Conservation (phyloP, 2,888 invertebrate genomes). For the Aspidiotus rigidus region DNA sequence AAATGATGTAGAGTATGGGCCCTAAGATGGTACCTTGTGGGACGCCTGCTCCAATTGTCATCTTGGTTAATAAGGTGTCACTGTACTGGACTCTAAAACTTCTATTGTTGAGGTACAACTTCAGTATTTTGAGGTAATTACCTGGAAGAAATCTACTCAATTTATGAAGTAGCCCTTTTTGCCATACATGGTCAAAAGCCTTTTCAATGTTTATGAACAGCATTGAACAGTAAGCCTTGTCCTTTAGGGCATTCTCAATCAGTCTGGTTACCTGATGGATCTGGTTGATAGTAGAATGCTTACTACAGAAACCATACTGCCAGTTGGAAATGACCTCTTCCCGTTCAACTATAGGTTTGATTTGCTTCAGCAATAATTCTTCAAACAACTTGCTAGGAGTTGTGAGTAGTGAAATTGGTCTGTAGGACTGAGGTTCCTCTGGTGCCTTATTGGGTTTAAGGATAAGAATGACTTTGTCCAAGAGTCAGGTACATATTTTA, state of each 20-base stretch:
- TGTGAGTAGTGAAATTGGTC: too few species aligned
- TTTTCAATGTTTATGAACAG: background rate
- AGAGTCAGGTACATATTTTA: too few species aligned
- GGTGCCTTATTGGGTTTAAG: too few species aligned
- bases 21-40: background rate
- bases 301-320: background rate
- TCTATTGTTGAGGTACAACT: background rate
- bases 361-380: too few species aligned
- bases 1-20: background rate
- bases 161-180: background rate
- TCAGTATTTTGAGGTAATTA: background rate
- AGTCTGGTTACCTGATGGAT: background rate
- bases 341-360: too few species aligned
- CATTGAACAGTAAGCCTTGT: background rate
- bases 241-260: background rate
- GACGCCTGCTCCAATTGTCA: background rate
- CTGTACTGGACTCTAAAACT: background rate
- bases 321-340: background rate
- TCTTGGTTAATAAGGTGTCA: background rate
- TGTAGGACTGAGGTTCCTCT: too few species aligned
- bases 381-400: too few species aligned
- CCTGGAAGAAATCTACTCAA: background rate
- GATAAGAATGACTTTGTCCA: too few species aligned
- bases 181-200: background rate
- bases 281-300: background rate